phyloP scores from a whole-genome alignment of 2,113 vertebrate species.

The Phylloscopus trochilus region DNA sequence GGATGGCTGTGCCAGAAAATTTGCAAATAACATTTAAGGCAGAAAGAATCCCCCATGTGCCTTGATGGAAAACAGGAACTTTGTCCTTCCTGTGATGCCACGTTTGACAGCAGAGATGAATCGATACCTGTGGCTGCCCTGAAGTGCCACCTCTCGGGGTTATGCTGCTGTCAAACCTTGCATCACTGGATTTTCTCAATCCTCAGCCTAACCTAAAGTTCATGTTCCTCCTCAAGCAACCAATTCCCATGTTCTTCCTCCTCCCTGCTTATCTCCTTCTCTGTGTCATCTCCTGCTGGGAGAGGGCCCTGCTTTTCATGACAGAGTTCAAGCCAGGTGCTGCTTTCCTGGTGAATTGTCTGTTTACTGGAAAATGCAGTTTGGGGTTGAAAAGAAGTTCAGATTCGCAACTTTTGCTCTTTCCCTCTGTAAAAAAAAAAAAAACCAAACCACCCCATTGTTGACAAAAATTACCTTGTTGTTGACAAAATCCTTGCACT shows the following conservation, averaged over 20 bases:
- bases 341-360: not conserved
- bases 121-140: not conserved
- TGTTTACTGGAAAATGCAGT: not conserved
- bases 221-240: not conserved
- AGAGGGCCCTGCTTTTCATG: not conserved
- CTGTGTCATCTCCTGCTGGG: not conserved
- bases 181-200: not conserved
- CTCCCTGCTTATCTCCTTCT: not conserved
- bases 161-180: not conserved
- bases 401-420: not conserved
- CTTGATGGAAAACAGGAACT: not conserved
- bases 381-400: not conserved
- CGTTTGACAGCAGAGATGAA: not conserved
- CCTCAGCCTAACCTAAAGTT: not conserved
- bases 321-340: not conserved
- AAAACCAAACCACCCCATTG: too few species aligned
- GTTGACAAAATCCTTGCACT: conserved; percentile 37
- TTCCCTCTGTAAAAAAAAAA: not conserved
- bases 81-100: not conserved
- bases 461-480: conserved; percentile 11
- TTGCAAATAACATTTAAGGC: not conserved
- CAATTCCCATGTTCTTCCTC: not conserved
- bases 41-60: not conserved
- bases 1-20: not conserved
- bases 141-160: not conserved